Evolutionary conservation across 2,113 vertebrate genomes (phyloP).

Genomic region (Centrocercus urophasianus): DNA sequence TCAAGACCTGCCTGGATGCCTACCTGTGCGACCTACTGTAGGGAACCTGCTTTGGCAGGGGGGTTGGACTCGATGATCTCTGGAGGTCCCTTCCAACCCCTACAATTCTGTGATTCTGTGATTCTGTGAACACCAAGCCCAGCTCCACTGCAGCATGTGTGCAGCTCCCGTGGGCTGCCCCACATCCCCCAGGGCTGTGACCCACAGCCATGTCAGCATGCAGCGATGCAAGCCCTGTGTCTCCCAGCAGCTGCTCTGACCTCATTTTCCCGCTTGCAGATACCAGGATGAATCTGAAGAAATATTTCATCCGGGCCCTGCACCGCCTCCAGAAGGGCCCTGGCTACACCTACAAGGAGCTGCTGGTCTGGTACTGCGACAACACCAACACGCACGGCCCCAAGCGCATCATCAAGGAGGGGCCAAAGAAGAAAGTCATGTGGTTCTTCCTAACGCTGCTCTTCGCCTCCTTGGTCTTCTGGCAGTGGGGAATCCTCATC

Average conservation of each 20-base stretch:
- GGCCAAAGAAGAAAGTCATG: slow-evolving; percentile 83
- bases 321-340: slow-evolving; percentile 86
- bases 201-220: accelerated
- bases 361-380: slow-evolving; percentile 86
- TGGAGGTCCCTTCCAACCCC: too few relatives aligned
- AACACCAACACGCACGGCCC: slow-evolving; percentile 88
- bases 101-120: too few relatives aligned
- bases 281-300: slow-evolving; percentile 73
- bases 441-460: slow-evolving; percentile 84
- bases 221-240: not conserved
- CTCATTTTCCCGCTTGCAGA: not conserved
- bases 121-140: too few relatives aligned
- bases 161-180: not conserved
- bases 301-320: slow-evolving; percentile 75
- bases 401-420: slow-evolving; percentile 84
- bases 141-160: too few relatives aligned
- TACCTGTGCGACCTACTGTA: too few relatives aligned
- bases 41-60: too few relatives aligned
- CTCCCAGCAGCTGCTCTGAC: accelerated
- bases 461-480: slow-evolving; percentile 81
- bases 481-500: slow-evolving; percentile 84
- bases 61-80: too few relatives aligned
- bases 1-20: too few relatives aligned
- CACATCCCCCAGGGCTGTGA: not conserved
- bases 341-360: slow-evolving; percentile 83